phyloP scores from a whole-genome alignment of 2,888 invertebrate genomes.

The Acanthoscelides obtectus region DNA sequence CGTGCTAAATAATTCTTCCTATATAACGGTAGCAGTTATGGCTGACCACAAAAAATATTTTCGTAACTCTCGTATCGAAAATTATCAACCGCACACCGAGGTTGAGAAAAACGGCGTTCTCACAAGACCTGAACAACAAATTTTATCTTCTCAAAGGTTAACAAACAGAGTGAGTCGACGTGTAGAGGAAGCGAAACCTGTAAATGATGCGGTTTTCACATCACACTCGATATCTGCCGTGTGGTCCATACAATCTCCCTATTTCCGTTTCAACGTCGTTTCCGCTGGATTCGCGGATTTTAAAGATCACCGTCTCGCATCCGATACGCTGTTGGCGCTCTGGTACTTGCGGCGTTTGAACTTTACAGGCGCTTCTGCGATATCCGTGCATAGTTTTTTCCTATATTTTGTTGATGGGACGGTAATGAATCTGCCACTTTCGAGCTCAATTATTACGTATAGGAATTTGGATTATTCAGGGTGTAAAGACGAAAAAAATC shows the following conservation, averaged over 20 bases:
- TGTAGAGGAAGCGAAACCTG: conserved; percentile 33
- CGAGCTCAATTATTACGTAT: too few species aligned
- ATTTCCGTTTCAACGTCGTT: conserved; percentile 25
- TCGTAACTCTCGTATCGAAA: not conserved
- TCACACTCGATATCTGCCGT: conserved; percentile 25
- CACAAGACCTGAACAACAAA: not conserved
- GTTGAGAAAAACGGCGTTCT: not conserved
- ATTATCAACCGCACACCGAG: not conserved
- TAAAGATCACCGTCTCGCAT: not conserved
- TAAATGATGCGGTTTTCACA: conserved; percentile 30
- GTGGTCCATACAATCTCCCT: conserved; percentile 35
- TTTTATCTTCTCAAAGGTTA: not conserved
- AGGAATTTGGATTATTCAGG: too few species aligned
- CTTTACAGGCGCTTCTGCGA: not conserved
- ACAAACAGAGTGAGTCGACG: not conserved
- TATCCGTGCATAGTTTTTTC: too few species aligned
- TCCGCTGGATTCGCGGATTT: conserved; percentile 3
- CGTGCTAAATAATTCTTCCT: too few species aligned
- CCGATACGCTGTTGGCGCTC: not conserved
- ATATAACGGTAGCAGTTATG: not conserved
- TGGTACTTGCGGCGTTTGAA: not conserved
- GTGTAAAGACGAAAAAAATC: too few species aligned
- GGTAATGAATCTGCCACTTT: too few species aligned
- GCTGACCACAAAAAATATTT: not conserved
- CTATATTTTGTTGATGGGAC: too few species aligned